Evolutionary conservation across 2,888 invertebrate species (phyloP).

Genomic region (Zelleria hepariella): DNA sequence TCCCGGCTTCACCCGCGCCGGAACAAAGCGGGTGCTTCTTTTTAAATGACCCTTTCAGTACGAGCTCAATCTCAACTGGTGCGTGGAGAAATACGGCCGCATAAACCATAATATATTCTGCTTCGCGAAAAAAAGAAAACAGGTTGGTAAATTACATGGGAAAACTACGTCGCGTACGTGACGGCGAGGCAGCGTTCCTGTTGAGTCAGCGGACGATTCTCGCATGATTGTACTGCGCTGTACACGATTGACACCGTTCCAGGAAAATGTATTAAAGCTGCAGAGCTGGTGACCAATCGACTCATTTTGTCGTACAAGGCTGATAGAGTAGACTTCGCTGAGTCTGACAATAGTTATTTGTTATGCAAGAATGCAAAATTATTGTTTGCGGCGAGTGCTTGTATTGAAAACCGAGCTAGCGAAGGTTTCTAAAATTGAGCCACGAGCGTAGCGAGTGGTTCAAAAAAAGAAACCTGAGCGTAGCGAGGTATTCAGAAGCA

Average conservation of each 20-base stretch:
- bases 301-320: too few species aligned
- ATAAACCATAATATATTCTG: constrained; percentile 42
- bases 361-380: too few species aligned
- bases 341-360: too few species aligned
- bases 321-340: too few species aligned
- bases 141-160: constrained; percentile 18
- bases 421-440: too few species aligned
- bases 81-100: constrained; percentile 52
- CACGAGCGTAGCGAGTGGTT: too few species aligned
- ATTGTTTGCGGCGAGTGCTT: too few species aligned
- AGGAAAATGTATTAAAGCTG: too few species aligned
- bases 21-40: constrained; percentile 12
- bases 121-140: constrained; percentile 36
- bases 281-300: too few species aligned
- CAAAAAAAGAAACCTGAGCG: too few species aligned
- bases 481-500: too few species aligned
- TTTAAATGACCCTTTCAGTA: constrained; percentile 36
- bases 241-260: background rate
- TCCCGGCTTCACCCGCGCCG: background rate
- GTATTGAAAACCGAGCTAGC: too few species aligned
- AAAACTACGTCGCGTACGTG: constrained; percentile 38
- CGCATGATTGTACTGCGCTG: background rate
- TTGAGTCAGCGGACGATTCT: constrained; percentile 35
- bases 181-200: constrained; percentile 34
- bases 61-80: constrained; percentile 48